phyloP scores from a whole-genome alignment of 2,113 vertebrate genomes.

The Ceratotherium simum region DNA sequence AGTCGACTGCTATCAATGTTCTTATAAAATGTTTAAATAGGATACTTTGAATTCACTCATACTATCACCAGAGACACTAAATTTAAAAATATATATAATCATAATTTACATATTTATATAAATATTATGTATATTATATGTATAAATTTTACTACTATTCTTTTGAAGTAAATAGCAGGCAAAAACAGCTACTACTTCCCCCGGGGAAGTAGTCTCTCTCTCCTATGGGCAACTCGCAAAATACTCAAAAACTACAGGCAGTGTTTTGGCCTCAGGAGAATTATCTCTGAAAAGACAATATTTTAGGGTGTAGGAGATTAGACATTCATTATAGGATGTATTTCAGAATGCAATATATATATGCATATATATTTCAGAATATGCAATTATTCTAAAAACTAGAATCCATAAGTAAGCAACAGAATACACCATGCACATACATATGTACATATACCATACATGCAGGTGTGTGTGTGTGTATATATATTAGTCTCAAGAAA shows the following conservation, averaged over 20 bases:
- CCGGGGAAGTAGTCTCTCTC: not conserved
- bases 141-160: not conserved
- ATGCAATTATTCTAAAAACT: not conserved
- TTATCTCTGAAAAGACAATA: slow-evolving; percentile 34
- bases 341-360: slow-evolving; percentile 6
- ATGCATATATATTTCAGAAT: not conserved
- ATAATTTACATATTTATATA: not conserved
- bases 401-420: not conserved
- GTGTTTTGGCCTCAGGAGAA: not conserved
- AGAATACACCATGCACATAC: not conserved
- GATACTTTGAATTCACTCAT: not conserved
- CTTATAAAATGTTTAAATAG: slow-evolving; percentile 7
- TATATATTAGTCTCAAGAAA: not conserved
- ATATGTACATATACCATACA: not conserved
- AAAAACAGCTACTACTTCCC: slow-evolving; percentile 38
- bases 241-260: not conserved
- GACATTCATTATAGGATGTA: not conserved
- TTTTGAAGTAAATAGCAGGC: slow-evolving; percentile 42
- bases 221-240: not conserved
- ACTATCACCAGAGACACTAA: slow-evolving; percentile 11
- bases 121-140: not conserved
- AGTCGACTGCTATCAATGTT: slow-evolving; percentile 8
- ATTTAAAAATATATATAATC: not conserved
- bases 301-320: not conserved
- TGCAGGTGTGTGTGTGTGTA: not conserved